Evolutionary conservation across 1,140 invertebrate genomes (phyloP), one percentile per base, ranked within the genome.

Genomic region (Belonocnema kinseyi): DNA sequence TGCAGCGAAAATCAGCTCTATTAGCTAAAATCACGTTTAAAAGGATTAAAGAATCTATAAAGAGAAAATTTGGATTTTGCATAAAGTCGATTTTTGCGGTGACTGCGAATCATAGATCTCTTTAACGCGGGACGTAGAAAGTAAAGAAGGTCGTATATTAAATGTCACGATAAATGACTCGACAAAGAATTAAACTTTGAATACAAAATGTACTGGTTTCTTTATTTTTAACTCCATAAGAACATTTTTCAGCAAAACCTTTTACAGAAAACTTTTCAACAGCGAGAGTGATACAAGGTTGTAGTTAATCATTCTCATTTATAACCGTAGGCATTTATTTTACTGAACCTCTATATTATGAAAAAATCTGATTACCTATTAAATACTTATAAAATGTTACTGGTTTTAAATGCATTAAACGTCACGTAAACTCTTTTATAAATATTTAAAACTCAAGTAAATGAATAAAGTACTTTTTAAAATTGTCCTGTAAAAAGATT

Each of bases 171-270:
- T 82, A 82, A 83, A 84, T 83, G 81, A 86, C 80, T 82, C 82
- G 81, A 85, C 72, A 80, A 82, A 83, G 82, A 83, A 86, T 87
- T 85, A 85, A 86, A 84, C 80, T 87, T 85, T 87, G 82, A 78
- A 85, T 86, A 84, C 79, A 84, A 85, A 86, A 86, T 80, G 71
- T 58, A 70, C 66, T 76, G 61, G 53, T 73, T 83, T 78, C 56
- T 72, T 76, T 72, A 46, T n/a, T 72, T 17, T 16, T 2, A 66
- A 66, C 21, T 33, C 21, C 16, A 14, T 13, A 6, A 33, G 16
- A 6, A 33, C 33, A 16, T 66, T 40, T 33, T 33, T 66, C 2
- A 46, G 40, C 40, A 11, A 46, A 46, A 46, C 40, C 40, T 8
- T 40, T 33, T 16, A 61, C 33, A 19, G 21, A 26, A 12, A 58